These are phyloP conservation scores for Strigamia crassipes DNA, from an alignment of 2,888 invertebrate genomes.

Conservation along the genomic window DNA sequence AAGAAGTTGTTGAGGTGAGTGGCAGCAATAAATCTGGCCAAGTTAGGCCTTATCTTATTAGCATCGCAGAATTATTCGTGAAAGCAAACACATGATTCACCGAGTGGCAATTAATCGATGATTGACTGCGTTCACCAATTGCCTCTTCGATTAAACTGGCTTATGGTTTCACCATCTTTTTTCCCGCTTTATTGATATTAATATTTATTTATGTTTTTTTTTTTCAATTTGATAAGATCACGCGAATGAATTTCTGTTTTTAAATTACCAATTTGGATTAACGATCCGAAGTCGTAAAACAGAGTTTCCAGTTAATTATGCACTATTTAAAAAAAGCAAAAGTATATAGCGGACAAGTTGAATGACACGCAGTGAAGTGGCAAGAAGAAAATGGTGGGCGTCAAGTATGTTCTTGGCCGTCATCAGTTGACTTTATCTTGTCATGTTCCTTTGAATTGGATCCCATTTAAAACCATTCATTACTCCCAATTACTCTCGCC, in stretches of 20 bases:
- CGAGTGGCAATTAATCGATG: conserved; percentile 26
- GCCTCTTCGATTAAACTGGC: background rate
- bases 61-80: conserved; percentile 12
- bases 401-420: conserved; percentile 12
- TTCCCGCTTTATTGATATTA: background rate
- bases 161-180: background rate
- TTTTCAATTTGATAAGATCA: background rate
- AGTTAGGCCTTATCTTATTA: conserved; percentile 23
- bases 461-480: conserved; percentile 30
- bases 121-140: conserved; percentile 20
- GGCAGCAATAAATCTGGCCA: conserved; percentile 22
- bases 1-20: conserved; percentile 30
- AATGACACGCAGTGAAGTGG: conserved; percentile 27
- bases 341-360: background rate
- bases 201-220: background rate
- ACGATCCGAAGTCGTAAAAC: background rate
- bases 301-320: background rate
- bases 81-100: conserved; percentile 30
- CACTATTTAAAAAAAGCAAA: background rate
- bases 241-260: background rate
- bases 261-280: background rate
- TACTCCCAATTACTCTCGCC: conserved; percentile 30
- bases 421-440: conserved; percentile 30
- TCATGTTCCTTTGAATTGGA: conserved; percentile 18
- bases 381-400: background rate